These are phyloP conservation scores for Paramormyrops hopkinsi DNA, from an alignment of 2,797 vertebrate genomes.

Conservation along the genomic window DNA sequence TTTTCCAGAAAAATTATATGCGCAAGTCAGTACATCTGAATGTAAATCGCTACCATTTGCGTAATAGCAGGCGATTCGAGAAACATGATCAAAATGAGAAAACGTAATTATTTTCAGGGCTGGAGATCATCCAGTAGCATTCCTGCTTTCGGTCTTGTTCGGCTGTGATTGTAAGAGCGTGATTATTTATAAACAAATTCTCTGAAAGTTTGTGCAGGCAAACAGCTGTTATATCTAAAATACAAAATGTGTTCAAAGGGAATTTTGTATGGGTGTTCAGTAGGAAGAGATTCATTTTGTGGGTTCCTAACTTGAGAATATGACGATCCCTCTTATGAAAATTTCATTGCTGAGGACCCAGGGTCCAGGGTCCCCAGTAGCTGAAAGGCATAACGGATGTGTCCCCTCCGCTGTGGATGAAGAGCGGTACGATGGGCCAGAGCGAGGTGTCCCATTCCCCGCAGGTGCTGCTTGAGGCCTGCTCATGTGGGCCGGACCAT, in stretches of 20 bases:
- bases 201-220: neutral
- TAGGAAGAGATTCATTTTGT: neutral
- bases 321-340: neutral
- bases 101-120: conserved; percentile 2
- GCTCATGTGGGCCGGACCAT: conserved; percentile 16
- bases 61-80: neutral
- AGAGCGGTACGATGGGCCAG: neutral
- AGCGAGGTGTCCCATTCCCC: neutral
- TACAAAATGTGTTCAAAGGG: neutral
- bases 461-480: conserved; percentile 19
- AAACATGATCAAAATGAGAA: neutral
- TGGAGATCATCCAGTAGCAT: neutral
- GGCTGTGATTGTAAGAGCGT: neutral
- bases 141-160: neutral
- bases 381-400: neutral
- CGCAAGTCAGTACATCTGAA: neutral
- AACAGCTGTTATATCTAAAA: neutral
- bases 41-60: neutral
- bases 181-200: neutral
- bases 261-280: neutral
- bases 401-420: neutral
- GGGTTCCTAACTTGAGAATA: neutral
- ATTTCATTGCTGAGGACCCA: neutral
- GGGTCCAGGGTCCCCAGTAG: neutral
- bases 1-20: neutral